These are phyloP conservation scores for Zelostemma sp. DNA, from an alignment of 1,140 invertebrate species.

Conservation along the genomic window DNA sequence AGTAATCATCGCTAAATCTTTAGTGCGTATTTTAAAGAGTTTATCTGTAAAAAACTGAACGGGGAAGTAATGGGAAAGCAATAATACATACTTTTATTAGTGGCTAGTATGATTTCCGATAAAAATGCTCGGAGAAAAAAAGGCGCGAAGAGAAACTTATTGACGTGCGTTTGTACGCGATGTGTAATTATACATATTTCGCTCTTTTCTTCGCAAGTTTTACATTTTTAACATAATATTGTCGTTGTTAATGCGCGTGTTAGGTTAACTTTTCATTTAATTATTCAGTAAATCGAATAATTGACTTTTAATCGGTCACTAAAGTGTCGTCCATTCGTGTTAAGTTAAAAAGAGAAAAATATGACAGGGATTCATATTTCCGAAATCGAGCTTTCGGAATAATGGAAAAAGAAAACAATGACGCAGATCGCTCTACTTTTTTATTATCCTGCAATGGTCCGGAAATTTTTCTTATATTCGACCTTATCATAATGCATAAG, in stretches of 20 bases:
- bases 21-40: conserved; percentile 21
- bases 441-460: no score
- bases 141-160: conserved; percentile 51
- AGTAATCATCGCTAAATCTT: conserved; percentile 17
- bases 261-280: no score
- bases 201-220: background rate
- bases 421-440: no score
- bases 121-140: conserved; percentile 41
- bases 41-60: conserved; percentile 5
- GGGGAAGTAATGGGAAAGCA: conserved; percentile 12
- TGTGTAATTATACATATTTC: background rate
- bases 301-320: background rate
- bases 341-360: background rate
- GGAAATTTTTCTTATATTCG: no score
- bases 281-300: background rate
- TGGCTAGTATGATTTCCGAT: conserved; percentile 44
- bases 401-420: no score
- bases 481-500: no score
- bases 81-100: conserved; percentile 30
- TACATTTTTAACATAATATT: no score
- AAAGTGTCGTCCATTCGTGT: background rate
- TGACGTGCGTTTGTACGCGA: conserved; percentile 39
- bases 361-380: no score
- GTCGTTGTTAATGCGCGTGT: no score
- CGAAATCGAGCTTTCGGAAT: no score